A percentile compares a stretch with the other conserved stretches of the same genome.
phyloP scores from a whole-genome alignment of 23 tunicate genomes.

The Botrylloides violaceus region DNA sequence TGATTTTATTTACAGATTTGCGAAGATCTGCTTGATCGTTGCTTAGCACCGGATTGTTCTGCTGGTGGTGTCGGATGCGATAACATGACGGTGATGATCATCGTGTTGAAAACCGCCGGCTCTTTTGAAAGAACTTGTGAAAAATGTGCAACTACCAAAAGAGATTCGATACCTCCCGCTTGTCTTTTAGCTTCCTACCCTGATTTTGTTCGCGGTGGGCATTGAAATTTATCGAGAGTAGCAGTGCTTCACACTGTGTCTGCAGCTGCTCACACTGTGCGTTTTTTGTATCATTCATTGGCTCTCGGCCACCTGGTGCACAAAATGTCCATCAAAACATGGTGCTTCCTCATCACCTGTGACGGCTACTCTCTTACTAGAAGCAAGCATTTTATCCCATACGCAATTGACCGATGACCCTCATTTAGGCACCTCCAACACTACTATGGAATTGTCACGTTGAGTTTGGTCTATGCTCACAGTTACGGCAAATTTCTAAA shows the following conservation, averaged over 20 bases:
- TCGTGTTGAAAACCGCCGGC: constrained; percentile 65
- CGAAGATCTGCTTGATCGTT: constrained; percentile 70
- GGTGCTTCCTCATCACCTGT: no score
- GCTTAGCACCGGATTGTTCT: constrained; percentile 75
- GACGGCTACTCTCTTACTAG: no score
- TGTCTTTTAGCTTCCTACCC: constrained; percentile 80
- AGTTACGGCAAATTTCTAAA: no score
- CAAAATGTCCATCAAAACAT: no score
- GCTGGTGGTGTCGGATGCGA: constrained; percentile 84
- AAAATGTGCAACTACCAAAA: constrained; percentile 60
- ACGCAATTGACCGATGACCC: no score
- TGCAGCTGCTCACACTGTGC: constrained; percentile 1
- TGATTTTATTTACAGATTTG: constrained; percentile 56
- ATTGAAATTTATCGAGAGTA: neutral
- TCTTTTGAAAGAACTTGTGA: constrained; percentile 77
- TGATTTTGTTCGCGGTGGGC: constrained; percentile 65
- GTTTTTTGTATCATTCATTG: neutral
- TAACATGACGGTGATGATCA: constrained; percentile 86
- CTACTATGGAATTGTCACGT: no score
- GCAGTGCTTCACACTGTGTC: neutral
- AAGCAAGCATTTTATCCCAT: no score
- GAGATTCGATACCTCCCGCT: constrained; percentile 80
- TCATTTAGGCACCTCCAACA: no score
- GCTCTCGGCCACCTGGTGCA: no score
- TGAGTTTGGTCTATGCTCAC: no score